Evolutionary conservation across 2,113 vertebrate genomes (phyloP).

Genomic region (Polyodon spathula): DNA sequence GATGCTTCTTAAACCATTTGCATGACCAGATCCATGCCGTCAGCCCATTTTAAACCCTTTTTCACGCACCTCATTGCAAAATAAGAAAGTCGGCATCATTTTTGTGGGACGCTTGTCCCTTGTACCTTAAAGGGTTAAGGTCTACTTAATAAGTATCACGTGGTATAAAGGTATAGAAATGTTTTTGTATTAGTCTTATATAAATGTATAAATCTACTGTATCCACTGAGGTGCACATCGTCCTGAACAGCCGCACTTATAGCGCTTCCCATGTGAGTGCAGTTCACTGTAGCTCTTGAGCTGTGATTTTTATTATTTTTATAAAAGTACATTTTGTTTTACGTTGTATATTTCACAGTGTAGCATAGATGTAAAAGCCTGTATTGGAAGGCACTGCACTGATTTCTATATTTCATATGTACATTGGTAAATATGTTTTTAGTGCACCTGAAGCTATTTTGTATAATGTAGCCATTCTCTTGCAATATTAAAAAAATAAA

Average conservation of each 20-base stretch:
- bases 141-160: too few species aligned
- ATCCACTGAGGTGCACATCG: not conserved
- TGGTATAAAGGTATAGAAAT: too few species aligned
- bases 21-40: too few species aligned
- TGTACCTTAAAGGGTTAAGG: too few species aligned
- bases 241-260: conserved; percentile 10
- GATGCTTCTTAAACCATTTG: too few species aligned
- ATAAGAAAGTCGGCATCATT: too few species aligned
- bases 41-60: too few species aligned
- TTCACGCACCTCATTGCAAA: too few species aligned
- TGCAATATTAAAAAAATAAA: too few species aligned
- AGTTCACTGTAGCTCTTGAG: conserved; percentile 33
- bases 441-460: conserved; percentile 24
- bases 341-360: conserved; percentile 22
- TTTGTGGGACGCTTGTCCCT: too few species aligned
- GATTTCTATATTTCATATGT: conserved; percentile 35
- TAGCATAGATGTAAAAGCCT: conserved; percentile 25
- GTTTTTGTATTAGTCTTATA: too few species aligned
- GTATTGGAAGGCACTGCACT: conserved; percentile 33
- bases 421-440: conserved; percentile 20
- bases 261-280: conserved; percentile 21
- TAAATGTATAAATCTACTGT: too few species aligned
- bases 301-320: conserved; percentile 57
- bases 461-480: conserved; percentile 23
- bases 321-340: conserved; percentile 36